Evolutionary conservation across 1,140 invertebrate genomes (phyloP), one percentile per base, ranked within the genome.

Genomic region (Drosophila mojavensis): DNA sequence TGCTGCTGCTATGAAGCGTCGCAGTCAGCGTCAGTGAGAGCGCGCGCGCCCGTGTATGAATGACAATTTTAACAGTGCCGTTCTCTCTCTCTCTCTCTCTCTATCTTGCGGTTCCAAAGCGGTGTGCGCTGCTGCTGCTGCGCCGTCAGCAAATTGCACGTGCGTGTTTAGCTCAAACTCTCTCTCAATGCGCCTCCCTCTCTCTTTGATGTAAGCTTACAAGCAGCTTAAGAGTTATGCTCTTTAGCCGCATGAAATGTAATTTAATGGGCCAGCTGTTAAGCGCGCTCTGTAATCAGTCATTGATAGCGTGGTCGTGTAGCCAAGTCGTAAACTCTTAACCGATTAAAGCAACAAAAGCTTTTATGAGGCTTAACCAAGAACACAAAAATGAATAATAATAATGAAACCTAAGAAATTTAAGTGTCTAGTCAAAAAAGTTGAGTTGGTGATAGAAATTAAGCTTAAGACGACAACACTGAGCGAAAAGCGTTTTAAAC

Each of bases 381-480:
- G 43, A 53, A 51, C 51, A 45, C 2, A n/a, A 50, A 43, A 61
- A 17, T 56, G 26, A 47, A 51, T 17, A 20, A 48, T 17, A 20
- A 48, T 17, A 72, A 17, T 17, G 17, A 60, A 24, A 64, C 28
- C 63, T 45, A 20, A 58, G 62, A 15, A 47, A 47, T 17, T 54
- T 43, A 64, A 28, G 24, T 30, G 64, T 28, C 24, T 10, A 45
- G 45, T 1, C 41, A 47, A 36, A 63, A 63, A 73, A 60, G 50
- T 71, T 43, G 50, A 61, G 55, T 81, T 85, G 75, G 64, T 62
- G 59, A 78, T 81, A 85, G 60, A 83, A 77, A 55, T 77, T 77
- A 39, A 67, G 51, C 30, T 64, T 41, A 56, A 54, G 28, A 30
- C 28, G 4, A 45, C 50, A 55, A 68, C 64, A 68, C 50, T 61